Conservation (phyloP, 1,140 invertebrate genomes). For the Lineus longissimus region DNA sequence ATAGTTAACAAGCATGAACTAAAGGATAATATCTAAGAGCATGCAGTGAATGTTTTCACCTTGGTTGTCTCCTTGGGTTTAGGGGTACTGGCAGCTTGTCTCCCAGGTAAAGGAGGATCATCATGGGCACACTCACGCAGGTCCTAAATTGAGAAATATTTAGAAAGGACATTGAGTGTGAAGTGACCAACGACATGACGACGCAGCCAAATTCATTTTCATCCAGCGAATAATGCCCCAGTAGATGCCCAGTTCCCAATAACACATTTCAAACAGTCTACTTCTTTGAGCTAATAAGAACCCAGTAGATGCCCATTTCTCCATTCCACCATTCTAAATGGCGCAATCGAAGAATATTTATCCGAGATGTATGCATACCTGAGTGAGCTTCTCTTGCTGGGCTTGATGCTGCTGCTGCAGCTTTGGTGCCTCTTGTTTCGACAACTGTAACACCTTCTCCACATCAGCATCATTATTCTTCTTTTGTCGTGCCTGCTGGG, state of each 20-base stretch:
- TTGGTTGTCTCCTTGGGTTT: not conserved
- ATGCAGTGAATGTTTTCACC: conserved; percentile 5
- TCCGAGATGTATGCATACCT: not conserved
- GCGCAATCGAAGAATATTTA: too few species aligned
- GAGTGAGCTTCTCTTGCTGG: conserved; percentile 52
- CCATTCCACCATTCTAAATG: too few species aligned
- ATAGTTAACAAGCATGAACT: too few species aligned
- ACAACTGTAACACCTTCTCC: conserved; percentile 15
- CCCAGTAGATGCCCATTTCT: too few species aligned
- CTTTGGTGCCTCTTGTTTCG: conserved; percentile 11
- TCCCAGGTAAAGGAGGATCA: not conserved
- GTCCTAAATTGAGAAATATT: not conserved
- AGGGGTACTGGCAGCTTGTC: not conserved
- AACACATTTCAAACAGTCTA: too few species aligned
- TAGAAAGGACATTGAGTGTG: not conserved
- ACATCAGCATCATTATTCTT: conserved; percentile 50
- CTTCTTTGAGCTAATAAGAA: too few species aligned
- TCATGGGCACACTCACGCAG: not conserved
- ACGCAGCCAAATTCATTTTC: too few species aligned
- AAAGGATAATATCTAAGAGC: not conserved
- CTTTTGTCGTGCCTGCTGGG: conserved; percentile 46
- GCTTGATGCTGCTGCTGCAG: conserved; percentile 8
- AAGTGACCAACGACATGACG: too few species aligned
- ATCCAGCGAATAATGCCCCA: too few species aligned
- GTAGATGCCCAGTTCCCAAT: too few species aligned